Evolutionary conservation across 1,140 invertebrate genomes (phyloP).

Genomic region (Drosophila orosa): DNA sequence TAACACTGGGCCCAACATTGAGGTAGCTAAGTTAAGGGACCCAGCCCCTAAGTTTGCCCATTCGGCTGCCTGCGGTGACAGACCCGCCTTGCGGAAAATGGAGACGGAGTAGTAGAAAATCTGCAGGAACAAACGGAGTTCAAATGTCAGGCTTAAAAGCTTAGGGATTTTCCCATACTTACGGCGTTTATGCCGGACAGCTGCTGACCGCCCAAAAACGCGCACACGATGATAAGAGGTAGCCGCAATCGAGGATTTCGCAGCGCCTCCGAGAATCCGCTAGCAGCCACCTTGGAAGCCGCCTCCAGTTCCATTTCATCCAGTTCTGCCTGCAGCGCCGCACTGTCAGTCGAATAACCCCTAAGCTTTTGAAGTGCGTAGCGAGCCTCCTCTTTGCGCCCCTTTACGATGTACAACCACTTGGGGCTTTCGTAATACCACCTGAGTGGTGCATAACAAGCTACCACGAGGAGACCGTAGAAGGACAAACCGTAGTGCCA

Average conservation of each 20-base stretch:
- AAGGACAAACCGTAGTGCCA: constrained; percentile 90
- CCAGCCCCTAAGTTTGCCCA: constrained; percentile 89
- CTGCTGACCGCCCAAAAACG: constrained; percentile 92
- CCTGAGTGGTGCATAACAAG: constrained; percentile 86
- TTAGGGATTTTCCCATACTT: background rate
- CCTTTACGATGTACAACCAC: constrained; percentile 90
- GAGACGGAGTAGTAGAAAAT: constrained; percentile 91
- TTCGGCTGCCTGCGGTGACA: constrained; percentile 85
- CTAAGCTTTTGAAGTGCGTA: constrained; percentile 78
- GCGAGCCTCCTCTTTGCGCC: constrained; percentile 86
- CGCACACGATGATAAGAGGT: constrained; percentile 89
- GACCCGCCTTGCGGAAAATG: constrained; percentile 88
- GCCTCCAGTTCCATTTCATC: constrained; percentile 79
- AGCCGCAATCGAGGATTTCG: constrained; percentile 76
- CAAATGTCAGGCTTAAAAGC: background rate
- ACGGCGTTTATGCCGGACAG: constrained; percentile 94
- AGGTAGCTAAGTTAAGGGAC: constrained; percentile 88
- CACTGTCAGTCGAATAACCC: constrained; percentile 51
- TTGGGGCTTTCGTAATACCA: constrained; percentile 94
- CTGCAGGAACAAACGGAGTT: constrained; percentile 74
- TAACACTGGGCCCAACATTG: constrained; percentile 86
- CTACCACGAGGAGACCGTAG: constrained; percentile 86
- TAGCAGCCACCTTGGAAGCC: constrained; percentile 85
- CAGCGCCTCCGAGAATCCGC: constrained; percentile 74
- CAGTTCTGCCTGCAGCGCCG: constrained; percentile 83